Evolutionary conservation across 2,797 vertebrate species (phyloP), one percentile per base, ranked within the genome.

Genomic region (Gastrophryne carolinensis): DNA sequence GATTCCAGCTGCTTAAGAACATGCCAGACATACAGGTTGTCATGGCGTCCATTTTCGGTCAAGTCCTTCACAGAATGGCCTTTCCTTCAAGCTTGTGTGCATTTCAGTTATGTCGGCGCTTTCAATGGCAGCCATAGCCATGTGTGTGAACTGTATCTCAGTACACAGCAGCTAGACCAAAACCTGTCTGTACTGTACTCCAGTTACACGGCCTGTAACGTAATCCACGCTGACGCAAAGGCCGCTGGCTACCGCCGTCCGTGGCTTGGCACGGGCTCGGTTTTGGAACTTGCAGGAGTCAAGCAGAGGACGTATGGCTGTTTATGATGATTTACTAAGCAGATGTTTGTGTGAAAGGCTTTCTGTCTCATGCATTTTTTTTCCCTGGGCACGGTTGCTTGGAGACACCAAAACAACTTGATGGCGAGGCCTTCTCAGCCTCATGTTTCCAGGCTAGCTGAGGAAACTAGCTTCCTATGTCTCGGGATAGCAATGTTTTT

Each of bases 11-110:
- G 12, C 17, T 27, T 29, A 21, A 27, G 23, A 35, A 27, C 27
- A 49, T 58, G 44, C 26, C 17, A 70, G 49, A 54, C 27, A 70
- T 4, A 50, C 49, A 15, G 49, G 57, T 70, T 27, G 24, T 12
- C 66, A 35, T 63, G 26, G 49, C 13, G 32, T 61, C 52, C 34
- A 19, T 57, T 34, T 57, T 63, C 19, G 1, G 26, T 17, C 58
- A 75, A 37, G 53, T 60, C 62, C 66, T 54, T 58, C 39, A 37
- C 24, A 8, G 72, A 75, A 54, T 60, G 72, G 53, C 62, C n/a
- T 75, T 67, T 23, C 19, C 72, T 67, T 75, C 72, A 75, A 26
- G 72, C 72, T 50, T 75, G 32, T 62, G 26, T 76, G 58, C 57
- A 44, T 56, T 53, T 27, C 57, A 63, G 65, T 66, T 70, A 76